phyloP scores from a whole-genome alignment of 2,888 invertebrate genomes.

The Ommatoiulus sabulosus region DNA sequence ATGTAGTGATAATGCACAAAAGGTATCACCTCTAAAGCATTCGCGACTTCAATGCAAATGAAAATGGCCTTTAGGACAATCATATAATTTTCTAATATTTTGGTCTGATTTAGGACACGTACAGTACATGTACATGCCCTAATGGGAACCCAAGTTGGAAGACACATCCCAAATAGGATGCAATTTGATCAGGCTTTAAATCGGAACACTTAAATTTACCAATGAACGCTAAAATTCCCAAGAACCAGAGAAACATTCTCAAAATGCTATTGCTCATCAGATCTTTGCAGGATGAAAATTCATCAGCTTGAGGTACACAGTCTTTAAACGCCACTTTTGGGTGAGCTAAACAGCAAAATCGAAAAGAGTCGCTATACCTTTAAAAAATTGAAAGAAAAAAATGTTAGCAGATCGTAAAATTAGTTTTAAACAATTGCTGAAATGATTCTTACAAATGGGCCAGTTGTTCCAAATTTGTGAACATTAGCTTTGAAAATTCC shows the following conservation, averaged over 20 bases:
- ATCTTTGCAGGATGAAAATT: constrained; percentile 65
- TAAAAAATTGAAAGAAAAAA: constrained; percentile 1
- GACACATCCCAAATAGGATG: no score
- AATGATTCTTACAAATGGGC: constrained; percentile 61
- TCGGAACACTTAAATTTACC: constrained; percentile 52
- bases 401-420: background rate
- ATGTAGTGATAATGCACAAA: no score
- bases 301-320: constrained; percentile 64
- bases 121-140: no score
- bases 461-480: constrained; percentile 62
- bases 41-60: no score
- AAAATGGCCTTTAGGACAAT: no score
- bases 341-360: constrained; percentile 63
- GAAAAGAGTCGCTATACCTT: constrained; percentile 63
- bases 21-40: no score
- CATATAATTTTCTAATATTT: no score
- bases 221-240: constrained; percentile 63
- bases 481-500: constrained; percentile 63
- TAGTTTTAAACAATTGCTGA: background rate
- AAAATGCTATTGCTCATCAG: constrained; percentile 63
- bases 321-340: constrained; percentile 61
- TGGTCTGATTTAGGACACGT: no score
- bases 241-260: constrained; percentile 63
- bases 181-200: no score
- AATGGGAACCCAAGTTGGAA: no score